A percentile compares a stretch with the other conserved stretches of the same genome.
These are phyloP conservation scores for Chiloscyllium punctatum DNA, from an alignment of 2,797 vertebrate genomes.

Conservation along the genomic window DNA sequence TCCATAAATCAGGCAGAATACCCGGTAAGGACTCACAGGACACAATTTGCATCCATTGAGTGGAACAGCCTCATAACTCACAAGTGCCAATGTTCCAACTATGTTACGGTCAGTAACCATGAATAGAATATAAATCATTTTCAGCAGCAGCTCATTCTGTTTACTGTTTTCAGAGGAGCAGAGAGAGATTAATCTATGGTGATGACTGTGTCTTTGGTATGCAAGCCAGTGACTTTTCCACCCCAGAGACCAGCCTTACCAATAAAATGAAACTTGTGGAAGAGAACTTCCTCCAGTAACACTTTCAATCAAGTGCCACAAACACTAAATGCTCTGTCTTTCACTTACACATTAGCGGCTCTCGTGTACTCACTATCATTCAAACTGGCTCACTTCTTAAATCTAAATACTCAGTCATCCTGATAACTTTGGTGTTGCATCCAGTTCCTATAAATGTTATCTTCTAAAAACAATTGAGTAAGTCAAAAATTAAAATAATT, in stretches of 20 bases:
- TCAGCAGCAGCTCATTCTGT: background rate
- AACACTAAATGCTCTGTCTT: background rate
- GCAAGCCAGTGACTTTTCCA: background rate
- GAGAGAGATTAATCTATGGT: background rate
- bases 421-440: too few species aligned
- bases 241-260: background rate
- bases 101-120: background rate
- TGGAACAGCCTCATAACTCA: background rate
- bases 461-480: background rate
- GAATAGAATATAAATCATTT: background rate
- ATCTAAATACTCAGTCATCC: background rate
- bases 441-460: too few species aligned
- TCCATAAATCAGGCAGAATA: background rate
- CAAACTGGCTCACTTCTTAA: background rate
- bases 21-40: too few species aligned
- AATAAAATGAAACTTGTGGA: background rate
- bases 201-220: background rate
- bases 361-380: background rate
- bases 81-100: background rate
- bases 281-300: background rate
- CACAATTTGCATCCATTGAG: background rate
- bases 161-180: background rate
- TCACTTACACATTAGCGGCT: background rate
- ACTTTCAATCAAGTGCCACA: background rate
- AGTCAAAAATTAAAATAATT: background rate